A percentile compares a stretch with the other conserved stretches of the same genome.
These are phyloP conservation scores for Synergus laeviventris DNA, from an alignment of 2,888 invertebrate species.

Conservation along the genomic window DNA sequence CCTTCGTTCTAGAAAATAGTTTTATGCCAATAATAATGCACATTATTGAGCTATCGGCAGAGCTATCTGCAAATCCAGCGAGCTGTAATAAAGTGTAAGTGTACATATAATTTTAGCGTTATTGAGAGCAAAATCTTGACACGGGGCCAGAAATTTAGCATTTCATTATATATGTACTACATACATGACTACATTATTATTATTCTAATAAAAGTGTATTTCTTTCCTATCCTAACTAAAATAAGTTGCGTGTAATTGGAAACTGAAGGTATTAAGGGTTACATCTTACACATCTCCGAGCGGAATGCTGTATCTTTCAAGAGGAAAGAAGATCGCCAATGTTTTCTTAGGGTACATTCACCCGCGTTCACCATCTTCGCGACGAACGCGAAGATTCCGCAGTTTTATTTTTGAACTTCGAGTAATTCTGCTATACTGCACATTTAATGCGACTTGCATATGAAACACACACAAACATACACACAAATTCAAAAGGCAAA, in stretches of 20 bases:
- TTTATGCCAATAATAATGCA: no score
- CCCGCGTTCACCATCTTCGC: conserved; percentile 53
- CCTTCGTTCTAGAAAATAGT: no score
- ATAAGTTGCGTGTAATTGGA: background rate
- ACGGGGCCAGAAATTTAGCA: background rate
- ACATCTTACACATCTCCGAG: background rate
- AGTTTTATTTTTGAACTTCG: conserved; percentile 61
- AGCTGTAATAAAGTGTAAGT: background rate
- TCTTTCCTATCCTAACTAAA: background rate
- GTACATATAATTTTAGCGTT: background rate
- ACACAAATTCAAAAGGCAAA: background rate
- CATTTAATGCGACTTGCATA: background rate
- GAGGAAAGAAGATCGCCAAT: conserved; percentile 25
- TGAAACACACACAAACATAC: conserved; percentile 1
- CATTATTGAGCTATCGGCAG: no score
- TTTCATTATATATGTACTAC: background rate
- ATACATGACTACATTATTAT: background rate
- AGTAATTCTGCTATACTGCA: conserved; percentile 40
- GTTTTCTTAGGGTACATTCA: conserved; percentile 60
- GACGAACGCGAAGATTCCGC: conserved; percentile 52
- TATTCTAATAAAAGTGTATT: background rate
- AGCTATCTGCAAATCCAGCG: no score
- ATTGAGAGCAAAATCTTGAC: conserved; percentile 3
- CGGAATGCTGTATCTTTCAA: conserved; percentile 10
- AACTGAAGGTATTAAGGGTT: background rate